Evolutionary conservation across 2,888 invertebrate species (phyloP), one percentile per base, ranked within the genome.

Genomic region (Eupithecia tripunctaria): DNA sequence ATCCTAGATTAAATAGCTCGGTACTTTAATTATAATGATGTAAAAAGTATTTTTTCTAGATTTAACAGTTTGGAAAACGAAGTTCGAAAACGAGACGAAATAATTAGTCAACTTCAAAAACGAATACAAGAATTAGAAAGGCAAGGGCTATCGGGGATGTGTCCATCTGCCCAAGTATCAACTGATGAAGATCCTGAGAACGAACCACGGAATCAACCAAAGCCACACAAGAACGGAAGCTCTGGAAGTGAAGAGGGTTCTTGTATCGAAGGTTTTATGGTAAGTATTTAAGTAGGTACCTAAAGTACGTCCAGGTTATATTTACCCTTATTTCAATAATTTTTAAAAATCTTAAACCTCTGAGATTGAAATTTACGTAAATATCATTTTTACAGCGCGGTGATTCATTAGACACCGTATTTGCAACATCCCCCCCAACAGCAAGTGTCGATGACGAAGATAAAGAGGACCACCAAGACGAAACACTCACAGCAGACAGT

Each of bases 21-120:
- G 12, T 73, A 79, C 76, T 75, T 74, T 78, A 76, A 76, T 78
- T 80, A 80, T 76, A 79, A 78, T 78, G 76, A 76, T 72, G 78
- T 75, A 76, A 78, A 80, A 79, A 80, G 80, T 77, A 74, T 80
- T 69, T 77, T 80, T 84, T 84, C 73, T 78, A 95, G 97, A 73
- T 97, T 97, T 85, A 95, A 96, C 74, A 96, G 95, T 78, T 93
- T 98, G 87, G 97, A 98, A 89, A 95, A 96, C 76, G 98, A 98
- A 90, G 96, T 98, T n/a, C 94, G 96, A 43, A 96, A 96, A 82
- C 95, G 97, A 51, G 98, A 98, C 86, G 97, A 97, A 84, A 96
- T 98, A 74, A 98, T 98, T 82, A 95, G 95, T 68, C 96, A 97
- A 86, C 95, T 98, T 59, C 97, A 97, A 86, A 95, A 95, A 80